Conservation (phyloP, 2,888 invertebrate species). For the Lottia scabra region DNA sequence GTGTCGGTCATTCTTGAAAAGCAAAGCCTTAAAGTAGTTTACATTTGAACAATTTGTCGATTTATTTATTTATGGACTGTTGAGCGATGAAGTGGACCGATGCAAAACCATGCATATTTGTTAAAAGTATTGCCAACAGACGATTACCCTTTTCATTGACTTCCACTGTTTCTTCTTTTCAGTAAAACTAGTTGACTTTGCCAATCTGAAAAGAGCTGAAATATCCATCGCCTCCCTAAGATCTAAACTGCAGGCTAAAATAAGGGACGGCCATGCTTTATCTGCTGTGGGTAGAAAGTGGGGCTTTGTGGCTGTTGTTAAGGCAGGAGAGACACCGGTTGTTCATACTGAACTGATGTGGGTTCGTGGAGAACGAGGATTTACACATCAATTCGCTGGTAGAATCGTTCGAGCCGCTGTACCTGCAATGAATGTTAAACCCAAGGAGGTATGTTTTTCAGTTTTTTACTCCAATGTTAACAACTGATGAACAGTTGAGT, state of each 20-base stretch:
- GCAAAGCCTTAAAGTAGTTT: too few species aligned
- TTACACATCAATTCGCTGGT: slow-evolving; percentile 21
- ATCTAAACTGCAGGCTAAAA: slow-evolving; percentile 8
- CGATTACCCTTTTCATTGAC: too few species aligned
- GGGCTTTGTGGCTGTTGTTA: slow-evolving; percentile 16
- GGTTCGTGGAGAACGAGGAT: slow-evolving; percentile 19
- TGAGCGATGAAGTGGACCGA: too few species aligned
- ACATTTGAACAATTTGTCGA: too few species aligned
- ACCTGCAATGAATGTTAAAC: slow-evolving; percentile 25
- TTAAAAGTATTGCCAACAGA: too few species aligned
- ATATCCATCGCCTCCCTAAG: slow-evolving; percentile 8
- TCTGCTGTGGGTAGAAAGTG: slow-evolving; percentile 12
- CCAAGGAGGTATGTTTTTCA: slow-evolving; percentile 35
- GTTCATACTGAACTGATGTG: slow-evolving; percentile 32
- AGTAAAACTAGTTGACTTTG: neutral
- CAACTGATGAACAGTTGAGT: too few species aligned
- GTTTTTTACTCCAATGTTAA: too few species aligned
- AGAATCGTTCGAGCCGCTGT: slow-evolving; percentile 29
- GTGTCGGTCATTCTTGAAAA: too few species aligned
- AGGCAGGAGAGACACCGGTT: slow-evolving; percentile 9
- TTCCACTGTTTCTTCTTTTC: too few species aligned
- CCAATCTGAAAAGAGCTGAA: slow-evolving; percentile 7
- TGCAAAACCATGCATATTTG: too few species aligned
- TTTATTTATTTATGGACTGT: too few species aligned
- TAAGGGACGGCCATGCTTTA: neutral